Base-by-base conservation (phyloP, 1,140 invertebrate genomes). In the Penaeus indicus region DNA sequence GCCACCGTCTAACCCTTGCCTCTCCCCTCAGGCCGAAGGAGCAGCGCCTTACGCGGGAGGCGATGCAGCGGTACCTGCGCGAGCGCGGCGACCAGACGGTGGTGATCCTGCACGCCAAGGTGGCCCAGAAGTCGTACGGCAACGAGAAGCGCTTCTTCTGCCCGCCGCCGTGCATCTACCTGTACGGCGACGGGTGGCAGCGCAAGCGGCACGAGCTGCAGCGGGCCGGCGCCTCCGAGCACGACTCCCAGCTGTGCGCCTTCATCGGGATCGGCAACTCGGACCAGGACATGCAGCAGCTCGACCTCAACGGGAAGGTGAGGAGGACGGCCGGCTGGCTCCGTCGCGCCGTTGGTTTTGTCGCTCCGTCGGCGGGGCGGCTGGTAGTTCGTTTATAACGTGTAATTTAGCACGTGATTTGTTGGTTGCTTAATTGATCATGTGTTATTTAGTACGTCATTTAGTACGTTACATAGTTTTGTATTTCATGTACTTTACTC, bases 101-200 rank as follows among this genome's bases (percentile, higher is more conserved):
- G 32, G 97, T 99, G 8, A 99, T 99, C 87, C 94, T 99, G 79
- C 99, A 99, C 94, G 99, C 99, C 11, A 99, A 99, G 95, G 97
- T 95, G 54, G 99, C 99, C 25, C 99, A 99, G 93, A 99, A 99
- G 92, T 99, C 98, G 0, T 99, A 99, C 93, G 99, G 99, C 79
- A 99, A 99, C 93, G 99, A 99, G 92, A 99, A 99, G 93, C 94
- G 99, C 88, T 99, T 99, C 94, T 99, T 99, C 93, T 99, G 99
- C 92, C 99, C 99, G 1, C 99, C 99, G 1, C 99, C 99, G 0
- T 99, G 98, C 93, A 99, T 99, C 91, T 99, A 99, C 93, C 93
- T 99, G 63, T 97, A 97, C 92, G 98, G 98, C 7, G 98, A 98
- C 91, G 99, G 99, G 3, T 99, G 99, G 99, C 95, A 97, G 91